Base-by-base conservation (phyloP, 2,797 vertebrate species). In the Salmo trutta region DNA sequence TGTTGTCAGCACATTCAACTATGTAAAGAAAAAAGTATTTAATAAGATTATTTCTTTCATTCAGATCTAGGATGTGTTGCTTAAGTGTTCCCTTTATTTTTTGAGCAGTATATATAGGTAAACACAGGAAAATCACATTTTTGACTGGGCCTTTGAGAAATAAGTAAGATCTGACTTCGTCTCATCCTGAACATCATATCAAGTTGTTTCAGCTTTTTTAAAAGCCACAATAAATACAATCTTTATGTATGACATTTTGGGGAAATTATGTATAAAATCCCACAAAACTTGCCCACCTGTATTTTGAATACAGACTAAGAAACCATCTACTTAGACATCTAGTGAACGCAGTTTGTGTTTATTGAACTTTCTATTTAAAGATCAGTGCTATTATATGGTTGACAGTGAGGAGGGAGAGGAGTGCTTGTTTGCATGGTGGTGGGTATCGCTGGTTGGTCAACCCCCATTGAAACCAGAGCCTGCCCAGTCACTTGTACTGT, bases 401-500 rank as follows among this genome's bases (percentile, higher is more conserved):
- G 17, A 8, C 53, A 54, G 67, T 56, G 52, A 70, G 67, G 14
- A 52, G 19, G 24, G 21, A 52, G 19, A 36, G 74, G 74, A 14
- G 51, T 73, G 53, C 76, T 78, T 52, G 69, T 24, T n/a, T 19
- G 19, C 17, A 15, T 71, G 2, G 41, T 47, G 41, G 10, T 47
- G 10, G 24, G 53, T 71, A 14, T 27, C 1, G 79, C 51, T 47
- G 8, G 2, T 47, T 12, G 41, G 8, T 47, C 80, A 52, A 71
- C 10, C 75, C 82, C 83, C 79, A 86, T 83, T 90, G 88, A 89
- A 88, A 87, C 86, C 41, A 12, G 79, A 83, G 52, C 54, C 27
- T 16, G 12, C 67, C 33, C 71, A 3, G 82, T 90, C 85, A 83
- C 74, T 69, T 88, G 83, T 80, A 31, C 75, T 47, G 41, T 74